Percentiles rank a stretch among this genome's conserved stretches.
Conservation (phyloP, 1,140 invertebrate genomes). For the Musca domestica region DNA sequence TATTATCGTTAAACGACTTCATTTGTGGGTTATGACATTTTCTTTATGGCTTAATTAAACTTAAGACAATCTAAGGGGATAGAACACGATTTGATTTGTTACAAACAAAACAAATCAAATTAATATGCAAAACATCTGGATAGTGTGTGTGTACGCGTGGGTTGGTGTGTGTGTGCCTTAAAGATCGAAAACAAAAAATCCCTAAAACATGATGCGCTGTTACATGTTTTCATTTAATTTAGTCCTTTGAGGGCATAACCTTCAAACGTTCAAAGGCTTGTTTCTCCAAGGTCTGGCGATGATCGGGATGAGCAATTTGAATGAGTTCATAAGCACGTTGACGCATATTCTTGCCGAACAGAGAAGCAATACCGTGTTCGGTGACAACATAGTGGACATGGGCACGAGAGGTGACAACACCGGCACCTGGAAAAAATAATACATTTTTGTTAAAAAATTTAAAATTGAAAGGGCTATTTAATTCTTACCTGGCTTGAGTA, state of each 20-base stretch:
- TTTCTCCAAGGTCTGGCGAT: conserved; percentile 82
- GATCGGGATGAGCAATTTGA: conserved; percentile 85
- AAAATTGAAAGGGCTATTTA: background rate
- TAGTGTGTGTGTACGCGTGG: too few relatives aligned
- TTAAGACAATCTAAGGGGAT: too few relatives aligned
- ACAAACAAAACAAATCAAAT: too few relatives aligned
- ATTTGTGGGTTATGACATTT: too few relatives aligned
- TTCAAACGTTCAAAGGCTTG: conserved; percentile 85
- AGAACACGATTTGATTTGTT: too few relatives aligned
- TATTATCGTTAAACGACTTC: too few relatives aligned
- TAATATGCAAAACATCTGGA: too few relatives aligned
- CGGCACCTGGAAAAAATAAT: conserved; percentile 67
- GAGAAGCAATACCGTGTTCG: conserved; percentile 84
- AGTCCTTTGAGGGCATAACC: conserved; percentile 71
- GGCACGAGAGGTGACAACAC: conserved; percentile 89
- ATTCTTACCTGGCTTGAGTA: conserved; percentile 72
- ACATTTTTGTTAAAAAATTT: background rate
- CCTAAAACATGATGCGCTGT: too few relatives aligned
- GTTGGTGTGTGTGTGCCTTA: too few relatives aligned
- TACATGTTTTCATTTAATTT: background rate
- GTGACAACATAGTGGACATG: conserved; percentile 93
- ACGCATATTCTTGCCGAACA: conserved; percentile 86
- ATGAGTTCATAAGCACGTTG: conserved; percentile 89
- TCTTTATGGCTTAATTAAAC: too few relatives aligned
- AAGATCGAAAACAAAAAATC: too few relatives aligned